Conservation (phyloP, 2,797 vertebrate genomes). For the Eurystomus glaucurus region DNA sequence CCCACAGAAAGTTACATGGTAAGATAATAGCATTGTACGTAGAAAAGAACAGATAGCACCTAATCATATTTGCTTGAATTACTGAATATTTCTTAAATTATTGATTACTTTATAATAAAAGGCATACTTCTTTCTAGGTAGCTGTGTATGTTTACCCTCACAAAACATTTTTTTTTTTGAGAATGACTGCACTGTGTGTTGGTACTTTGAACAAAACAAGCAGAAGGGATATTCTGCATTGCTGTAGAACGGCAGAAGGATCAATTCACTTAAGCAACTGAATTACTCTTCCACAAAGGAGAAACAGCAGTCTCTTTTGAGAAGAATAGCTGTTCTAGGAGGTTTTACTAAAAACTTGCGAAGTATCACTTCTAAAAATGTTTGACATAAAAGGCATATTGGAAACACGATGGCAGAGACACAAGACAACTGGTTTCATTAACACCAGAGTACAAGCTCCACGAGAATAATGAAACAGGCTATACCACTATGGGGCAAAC, state of each 20-base stretch:
- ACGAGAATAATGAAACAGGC: neutral
- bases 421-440: neutral
- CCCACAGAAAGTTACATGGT: neutral
- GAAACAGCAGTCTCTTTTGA: constrained; percentile 36
- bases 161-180: neutral
- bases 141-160: constrained; percentile 40
- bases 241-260: constrained; percentile 49
- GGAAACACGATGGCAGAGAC: neutral
- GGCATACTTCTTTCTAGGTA: constrained; percentile 5
- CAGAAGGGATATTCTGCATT: constrained; percentile 1
- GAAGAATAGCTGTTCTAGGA: neutral
- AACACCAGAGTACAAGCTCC: neutral
- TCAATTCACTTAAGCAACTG: constrained; percentile 46
- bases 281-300: constrained; percentile 49
- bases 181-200: constrained; percentile 29
- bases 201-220: constrained; percentile 11
- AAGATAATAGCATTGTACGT: constrained; percentile 21
- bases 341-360: constrained; percentile 3
- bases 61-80: constrained; percentile 35
- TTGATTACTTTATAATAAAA: constrained; percentile 45
- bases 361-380: neutral
- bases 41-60: constrained; percentile 49
- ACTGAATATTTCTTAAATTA: constrained; percentile 35
- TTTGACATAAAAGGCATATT: neutral
- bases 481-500: neutral